Evolutionary conservation across 2,797 vertebrate species (phyloP).

Genomic region (Borostomias antarcticus): DNA sequence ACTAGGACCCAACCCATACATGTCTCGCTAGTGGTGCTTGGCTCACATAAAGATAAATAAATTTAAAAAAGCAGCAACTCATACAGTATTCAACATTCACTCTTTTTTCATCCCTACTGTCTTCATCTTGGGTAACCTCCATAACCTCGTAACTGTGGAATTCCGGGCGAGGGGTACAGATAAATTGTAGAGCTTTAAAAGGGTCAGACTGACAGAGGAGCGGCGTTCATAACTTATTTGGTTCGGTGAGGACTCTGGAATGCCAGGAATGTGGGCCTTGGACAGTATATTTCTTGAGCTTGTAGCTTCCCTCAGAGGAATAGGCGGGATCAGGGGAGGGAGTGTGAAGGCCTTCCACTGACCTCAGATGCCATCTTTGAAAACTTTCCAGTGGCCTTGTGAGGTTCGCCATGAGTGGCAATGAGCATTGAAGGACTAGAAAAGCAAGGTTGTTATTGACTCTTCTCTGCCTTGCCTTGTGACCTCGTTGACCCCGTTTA

Average conservation of each 20-base stretch:
- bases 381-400: slow-evolving; percentile 23
- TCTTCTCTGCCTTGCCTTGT: not conserved
- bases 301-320: slow-evolving; percentile 65
- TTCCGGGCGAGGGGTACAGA: not conserved
- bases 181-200: not conserved
- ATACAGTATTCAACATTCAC: not conserved
- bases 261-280: slow-evolving; percentile 63
- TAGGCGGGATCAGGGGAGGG: slow-evolving; percentile 25
- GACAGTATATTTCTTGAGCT: slow-evolving; percentile 57
- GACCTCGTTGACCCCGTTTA: too few species aligned
- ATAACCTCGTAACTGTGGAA: not conserved
- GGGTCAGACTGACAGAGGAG: not conserved
- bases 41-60: not conserved
- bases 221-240: slow-evolving; percentile 34
- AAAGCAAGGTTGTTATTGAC: not conserved
- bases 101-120: not conserved
- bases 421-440: not conserved
- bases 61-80: not conserved
- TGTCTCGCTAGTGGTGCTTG: not conserved
- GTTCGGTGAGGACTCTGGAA: slow-evolving; percentile 63
- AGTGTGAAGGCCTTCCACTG: slow-evolving; percentile 64
- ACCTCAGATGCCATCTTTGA: slow-evolving; percentile 52
- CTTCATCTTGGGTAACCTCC: not conserved
- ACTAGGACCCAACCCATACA: not conserved
- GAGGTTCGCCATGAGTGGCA: not conserved